phyloP scores from a whole-genome alignment of 2,888 invertebrate species.

The Idaea straminata region DNA sequence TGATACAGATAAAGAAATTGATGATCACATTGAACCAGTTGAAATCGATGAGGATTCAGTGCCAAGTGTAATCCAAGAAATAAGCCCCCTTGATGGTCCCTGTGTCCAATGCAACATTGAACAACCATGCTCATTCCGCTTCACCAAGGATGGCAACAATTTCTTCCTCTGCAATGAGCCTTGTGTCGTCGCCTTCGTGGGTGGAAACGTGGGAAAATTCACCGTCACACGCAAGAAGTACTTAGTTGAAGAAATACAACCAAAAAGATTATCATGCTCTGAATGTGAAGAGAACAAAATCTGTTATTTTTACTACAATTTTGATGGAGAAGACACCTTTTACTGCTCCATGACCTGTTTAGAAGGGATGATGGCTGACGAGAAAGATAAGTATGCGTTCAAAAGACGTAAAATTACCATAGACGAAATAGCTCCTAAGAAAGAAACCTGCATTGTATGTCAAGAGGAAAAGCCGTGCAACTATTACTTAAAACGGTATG shows the following conservation, averaged over 20 bases:
- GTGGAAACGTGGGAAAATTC: constrained; percentile 54
- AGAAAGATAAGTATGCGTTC: constrained; percentile 77
- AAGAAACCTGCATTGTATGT: constrained; percentile 72
- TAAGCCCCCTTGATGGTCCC: constrained; percentile 49
- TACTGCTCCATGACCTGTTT: constrained; percentile 80
- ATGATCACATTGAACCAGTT: constrained; percentile 71
- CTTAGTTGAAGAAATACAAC: constrained; percentile 62
- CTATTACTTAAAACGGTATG: constrained; percentile 74
- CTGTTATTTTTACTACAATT: constrained; percentile 71
- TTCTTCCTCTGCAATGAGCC: constrained; percentile 69
- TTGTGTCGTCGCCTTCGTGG: constrained; percentile 71
- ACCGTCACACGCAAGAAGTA: constrained; percentile 57
- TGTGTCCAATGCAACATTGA: constrained; percentile 71
- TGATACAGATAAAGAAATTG: constrained; percentile 70
- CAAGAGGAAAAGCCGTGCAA: constrained; percentile 68
- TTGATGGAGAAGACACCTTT: constrained; percentile 67
- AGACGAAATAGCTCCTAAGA: constrained; percentile 52
- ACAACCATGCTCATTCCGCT: constrained; percentile 55
- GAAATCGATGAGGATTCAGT: constrained; percentile 52
- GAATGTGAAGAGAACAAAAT: constrained; percentile 69
- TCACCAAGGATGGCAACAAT: constrained; percentile 48
- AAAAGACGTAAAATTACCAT: constrained; percentile 76
- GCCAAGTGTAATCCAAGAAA: constrained; percentile 64
- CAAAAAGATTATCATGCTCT: constrained; percentile 51
- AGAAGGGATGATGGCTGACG: constrained; percentile 74